Conservation (phyloP, 2,113 vertebrate species). For the Mustela lutreola region DNA sequence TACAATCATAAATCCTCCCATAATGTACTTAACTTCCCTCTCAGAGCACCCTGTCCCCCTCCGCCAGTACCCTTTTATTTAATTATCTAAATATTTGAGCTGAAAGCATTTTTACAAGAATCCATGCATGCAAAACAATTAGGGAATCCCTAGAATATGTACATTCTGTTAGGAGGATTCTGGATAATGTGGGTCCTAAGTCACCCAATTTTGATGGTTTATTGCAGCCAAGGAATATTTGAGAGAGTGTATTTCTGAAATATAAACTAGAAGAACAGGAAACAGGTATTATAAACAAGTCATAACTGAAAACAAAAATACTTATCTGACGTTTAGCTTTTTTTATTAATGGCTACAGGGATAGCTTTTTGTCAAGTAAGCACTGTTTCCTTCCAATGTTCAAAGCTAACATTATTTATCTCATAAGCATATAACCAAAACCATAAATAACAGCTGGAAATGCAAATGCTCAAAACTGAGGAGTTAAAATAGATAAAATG, state of each 20-base stretch:
- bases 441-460: not conserved
- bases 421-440: conserved; percentile 12
- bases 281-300: not conserved
- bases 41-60: not conserved
- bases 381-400: not conserved
- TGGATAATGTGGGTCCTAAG: conserved; percentile 1
- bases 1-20: conserved; percentile 63
- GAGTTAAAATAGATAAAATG: conserved; percentile 38
- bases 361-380: conserved; percentile 49
- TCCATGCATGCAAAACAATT: conserved; percentile 45
- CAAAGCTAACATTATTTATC: conserved; percentile 2
- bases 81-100: conserved; percentile 77
- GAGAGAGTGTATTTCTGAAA: conserved; percentile 52
- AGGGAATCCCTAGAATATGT: not conserved
- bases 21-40: conserved; percentile 46
- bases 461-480: conserved; percentile 14
- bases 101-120: conserved; percentile 75
- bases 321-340: not conserved
- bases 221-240: conserved; percentile 40
- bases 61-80: conserved; percentile 63
- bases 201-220: conserved; percentile 42
- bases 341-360: not conserved
- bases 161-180: conserved; percentile 44
- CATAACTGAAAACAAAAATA: conserved; percentile 20
- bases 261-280: conserved; percentile 8